Base-by-base conservation (phyloP, 2,888 invertebrate species). In the Drosophila cracens region DNA sequence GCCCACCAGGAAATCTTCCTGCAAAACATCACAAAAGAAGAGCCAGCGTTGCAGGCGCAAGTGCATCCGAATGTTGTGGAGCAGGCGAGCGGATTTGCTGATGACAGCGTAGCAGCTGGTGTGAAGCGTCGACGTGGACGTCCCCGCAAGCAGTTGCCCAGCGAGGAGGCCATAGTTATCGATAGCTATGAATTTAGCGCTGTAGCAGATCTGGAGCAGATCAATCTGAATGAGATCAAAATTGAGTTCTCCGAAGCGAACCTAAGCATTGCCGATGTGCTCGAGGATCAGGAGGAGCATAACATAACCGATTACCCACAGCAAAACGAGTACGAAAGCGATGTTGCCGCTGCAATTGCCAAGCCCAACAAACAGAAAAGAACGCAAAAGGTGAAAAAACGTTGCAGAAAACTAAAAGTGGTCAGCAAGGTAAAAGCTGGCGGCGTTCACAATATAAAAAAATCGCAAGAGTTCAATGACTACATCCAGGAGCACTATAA, bases 401-500 rank as follows among this genome's bases (percentile, higher is more conserved):
- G 59, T 8, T 63, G 64, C 25, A 29, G n/a, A 8, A 69, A 80
- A 43, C 0, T 66, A 2, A 75, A 75, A n/a, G 46, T 49, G 7
- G 52, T 46, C 3, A 51, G 33, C 5, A 63, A 69, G 27, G 27
- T 29, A 16, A 70, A 70, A 52, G 16, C 52, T n/a, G 53, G 34
- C 7, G 51, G 67, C 3, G 36, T 70, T 2, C 65, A 72, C 2
- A 88, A 82, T 13, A 40, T 71, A 21, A 57, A 73, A n/a, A 81
- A 85, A 60, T 86, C 90, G 0, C 63, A 82, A 34, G 90, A 91
- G 58, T 90, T 89, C 36, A 91, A 92, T 64, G 87, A 87, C 6
- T 91, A 86, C 43, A 84, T 92, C 4, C 68, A 76, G 5, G 83
- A 91, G 40, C 81, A 92, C 61, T 92, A 86, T 66, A 93, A 92